Evolutionary conservation across 2,888 invertebrate genomes (phyloP).

Genomic region (Thymelicus lineola): DNA sequence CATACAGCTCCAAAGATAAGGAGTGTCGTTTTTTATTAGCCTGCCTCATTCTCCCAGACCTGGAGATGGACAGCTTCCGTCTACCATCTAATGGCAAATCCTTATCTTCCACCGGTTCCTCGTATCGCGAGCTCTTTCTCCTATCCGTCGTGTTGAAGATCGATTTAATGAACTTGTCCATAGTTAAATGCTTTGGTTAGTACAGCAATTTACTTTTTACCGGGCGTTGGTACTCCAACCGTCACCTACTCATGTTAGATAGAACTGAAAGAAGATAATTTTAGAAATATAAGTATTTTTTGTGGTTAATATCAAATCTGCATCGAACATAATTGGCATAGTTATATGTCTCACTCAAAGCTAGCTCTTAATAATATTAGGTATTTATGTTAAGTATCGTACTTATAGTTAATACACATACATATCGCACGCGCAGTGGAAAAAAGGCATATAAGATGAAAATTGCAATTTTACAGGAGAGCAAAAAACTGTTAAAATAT

Average conservation of each 20-base stretch:
- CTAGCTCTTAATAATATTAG: too few species aligned
- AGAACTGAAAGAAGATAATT: not conserved
- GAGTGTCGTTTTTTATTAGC: slow-evolving; percentile 82
- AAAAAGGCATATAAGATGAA: too few species aligned
- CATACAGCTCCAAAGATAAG: slow-evolving; percentile 81
- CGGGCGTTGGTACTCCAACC: not conserved
- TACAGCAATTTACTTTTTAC: not conserved
- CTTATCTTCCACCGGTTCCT: slow-evolving; percentile 64
- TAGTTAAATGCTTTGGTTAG: slow-evolving; percentile 40
- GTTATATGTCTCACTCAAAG: too few species aligned
- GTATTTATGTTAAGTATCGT: too few species aligned
- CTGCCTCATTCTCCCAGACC: slow-evolving; percentile 86
- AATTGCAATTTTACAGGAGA: too few species aligned
- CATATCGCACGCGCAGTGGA: too few species aligned
- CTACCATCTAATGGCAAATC: slow-evolving; percentile 57
- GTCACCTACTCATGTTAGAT: not conserved
- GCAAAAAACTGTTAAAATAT: too few species aligned
- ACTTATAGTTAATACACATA: too few species aligned
- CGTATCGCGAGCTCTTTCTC: slow-evolving; percentile 52
- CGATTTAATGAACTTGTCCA: slow-evolving; percentile 78
- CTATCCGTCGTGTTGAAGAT: slow-evolving; percentile 68
- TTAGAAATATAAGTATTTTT: too few species aligned
- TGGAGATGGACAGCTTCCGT: slow-evolving; percentile 83
- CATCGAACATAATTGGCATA: too few species aligned
- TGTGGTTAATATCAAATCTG: too few species aligned